Conservation (phyloP, 2,888 invertebrate genomes). For the Timema podura region DNA sequence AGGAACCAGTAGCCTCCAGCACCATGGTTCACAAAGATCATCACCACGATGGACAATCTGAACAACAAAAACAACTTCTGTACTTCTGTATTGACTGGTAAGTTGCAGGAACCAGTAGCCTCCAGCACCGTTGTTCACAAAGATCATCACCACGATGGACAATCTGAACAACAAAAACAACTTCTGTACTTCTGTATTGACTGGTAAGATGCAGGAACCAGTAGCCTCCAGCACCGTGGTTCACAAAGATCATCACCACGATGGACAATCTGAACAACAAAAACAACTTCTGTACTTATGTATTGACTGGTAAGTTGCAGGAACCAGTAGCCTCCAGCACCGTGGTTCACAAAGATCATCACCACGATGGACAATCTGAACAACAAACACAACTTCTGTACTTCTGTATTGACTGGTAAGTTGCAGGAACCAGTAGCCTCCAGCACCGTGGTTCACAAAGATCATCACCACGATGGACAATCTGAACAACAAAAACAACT, state of each 20-base stretch:
- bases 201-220: conserved; percentile 54
- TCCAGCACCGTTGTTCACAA: conserved; percentile 87
- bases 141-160: conserved; percentile 85
- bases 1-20: too few species aligned
- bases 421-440: too few species aligned
- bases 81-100: too few species aligned
- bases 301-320: conserved; percentile 42
- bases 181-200: too few species aligned
- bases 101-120: conserved; percentile 68
- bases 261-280: conserved; percentile 56
- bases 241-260: conserved; percentile 87
- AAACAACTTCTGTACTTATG: too few species aligned
- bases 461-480: conserved; percentile 84
- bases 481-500: conserved; percentile 44
- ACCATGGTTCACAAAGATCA: conserved; percentile 90
- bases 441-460: conserved; percentile 75
- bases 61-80: too few species aligned
- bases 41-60: conserved; percentile 76
- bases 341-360: conserved; percentile 90
- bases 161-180: conserved; percentile 41
- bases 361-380: conserved; percentile 72
- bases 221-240: conserved; percentile 85
- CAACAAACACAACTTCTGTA: too few species aligned
- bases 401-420: too few species aligned
- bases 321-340: conserved; percentile 82